These are phyloP conservation scores for Vanessa cardui DNA, from an alignment of 2,888 invertebrate species.

Conservation along the genomic window DNA sequence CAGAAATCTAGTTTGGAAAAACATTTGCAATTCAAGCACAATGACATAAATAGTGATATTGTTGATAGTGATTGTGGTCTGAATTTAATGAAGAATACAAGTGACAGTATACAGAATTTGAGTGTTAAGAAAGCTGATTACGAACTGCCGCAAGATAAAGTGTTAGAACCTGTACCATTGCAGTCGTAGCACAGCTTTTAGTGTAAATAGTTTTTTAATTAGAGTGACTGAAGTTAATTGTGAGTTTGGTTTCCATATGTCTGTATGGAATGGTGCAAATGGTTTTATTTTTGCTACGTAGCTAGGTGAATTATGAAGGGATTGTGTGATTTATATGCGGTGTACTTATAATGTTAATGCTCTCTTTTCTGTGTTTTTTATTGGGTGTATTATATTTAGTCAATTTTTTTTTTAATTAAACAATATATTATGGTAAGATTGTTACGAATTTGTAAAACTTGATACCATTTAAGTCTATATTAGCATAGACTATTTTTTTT, in stretches of 20 bases:
- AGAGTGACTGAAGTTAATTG: slow-evolving; percentile 1
- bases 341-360: slow-evolving; percentile 10
- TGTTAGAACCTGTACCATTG: slow-evolving; percentile 43
- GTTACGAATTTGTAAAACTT: too few species aligned
- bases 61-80: slow-evolving; percentile 25
- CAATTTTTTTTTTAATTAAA: neutral
- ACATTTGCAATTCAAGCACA: slow-evolving; percentile 72
- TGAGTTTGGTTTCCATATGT: neutral
- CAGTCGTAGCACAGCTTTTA: slow-evolving; percentile 45
- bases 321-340: neutral
- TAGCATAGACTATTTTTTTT: neutral
- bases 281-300: slow-evolving; percentile 18
- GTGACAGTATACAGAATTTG: slow-evolving; percentile 39
- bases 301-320: slow-evolving; percentile 3
- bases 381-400: slow-evolving; percentile 10
- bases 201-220: slow-evolving; percentile 16
- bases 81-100: slow-evolving; percentile 33
- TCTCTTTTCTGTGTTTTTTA: slow-evolving; percentile 2
- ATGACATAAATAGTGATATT: slow-evolving; percentile 41
- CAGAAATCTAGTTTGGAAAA: slow-evolving; percentile 77
- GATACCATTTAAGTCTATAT: neutral
- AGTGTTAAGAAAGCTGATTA: slow-evolving; percentile 41
- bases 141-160: slow-evolving; percentile 33
- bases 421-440: neutral
- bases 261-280: slow-evolving; percentile 27